These are phyloP conservation scores for Apodemia duryi DNA, from an alignment of 2,888 invertebrate genomes.

Conservation along the genomic window DNA sequence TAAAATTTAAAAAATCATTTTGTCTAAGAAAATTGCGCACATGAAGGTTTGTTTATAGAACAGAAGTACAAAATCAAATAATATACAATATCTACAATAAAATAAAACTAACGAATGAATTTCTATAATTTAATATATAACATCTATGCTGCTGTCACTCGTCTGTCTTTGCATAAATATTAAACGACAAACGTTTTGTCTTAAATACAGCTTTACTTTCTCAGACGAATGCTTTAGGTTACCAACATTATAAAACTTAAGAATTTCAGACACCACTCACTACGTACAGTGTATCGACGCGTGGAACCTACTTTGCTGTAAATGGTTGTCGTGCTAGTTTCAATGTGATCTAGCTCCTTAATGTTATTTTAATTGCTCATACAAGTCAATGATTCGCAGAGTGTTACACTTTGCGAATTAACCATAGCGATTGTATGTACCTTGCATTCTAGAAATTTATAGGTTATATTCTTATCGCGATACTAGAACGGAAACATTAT, in stretches of 20 bases:
- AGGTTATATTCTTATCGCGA: constrained; percentile 8
- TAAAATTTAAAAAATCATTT: too few species aligned
- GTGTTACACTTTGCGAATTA: constrained; percentile 11
- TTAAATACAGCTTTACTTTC: not conserved
- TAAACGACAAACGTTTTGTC: not conserved
- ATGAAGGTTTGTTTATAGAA: too few species aligned
- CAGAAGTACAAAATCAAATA: too few species aligned
- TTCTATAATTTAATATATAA: too few species aligned
- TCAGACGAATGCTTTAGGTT: not conserved
- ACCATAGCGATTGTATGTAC: constrained; percentile 14
- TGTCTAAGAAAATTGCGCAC: too few species aligned
- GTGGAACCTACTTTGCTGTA: constrained; percentile 23
- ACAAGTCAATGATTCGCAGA: constrained; percentile 30
- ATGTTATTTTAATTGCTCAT: constrained; percentile 34
- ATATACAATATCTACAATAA: too few species aligned
- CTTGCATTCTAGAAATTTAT: constrained; percentile 4
- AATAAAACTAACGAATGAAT: too few species aligned
- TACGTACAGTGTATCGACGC: constrained; percentile 15
- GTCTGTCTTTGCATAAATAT: not conserved
- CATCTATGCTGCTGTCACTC: too few species aligned
- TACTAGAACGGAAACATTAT: constrained; percentile 12
- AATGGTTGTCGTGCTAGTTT: constrained; percentile 26
- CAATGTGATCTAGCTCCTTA: constrained; percentile 25
- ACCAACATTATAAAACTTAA: not conserved
- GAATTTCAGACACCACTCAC: not conserved